phyloP scores from a whole-genome alignment of 2,888 invertebrate genomes.

The Temnothorax rugatulus region DNA sequence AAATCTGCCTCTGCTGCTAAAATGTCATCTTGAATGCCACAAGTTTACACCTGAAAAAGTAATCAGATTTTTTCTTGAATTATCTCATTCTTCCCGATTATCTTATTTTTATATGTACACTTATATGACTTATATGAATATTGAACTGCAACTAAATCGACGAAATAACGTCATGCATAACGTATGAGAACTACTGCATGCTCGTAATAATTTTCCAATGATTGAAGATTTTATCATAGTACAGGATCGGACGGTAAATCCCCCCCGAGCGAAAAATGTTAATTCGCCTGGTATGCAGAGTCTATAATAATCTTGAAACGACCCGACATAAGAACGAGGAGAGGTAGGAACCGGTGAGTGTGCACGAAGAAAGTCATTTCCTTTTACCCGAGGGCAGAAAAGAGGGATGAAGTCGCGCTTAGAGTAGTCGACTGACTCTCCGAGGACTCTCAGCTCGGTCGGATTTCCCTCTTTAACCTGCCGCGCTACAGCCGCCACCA shows the following conservation, averaged over 20 bases:
- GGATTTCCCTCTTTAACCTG: slow-evolving; percentile 49
- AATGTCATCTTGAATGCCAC: background rate
- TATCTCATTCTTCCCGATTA: background rate
- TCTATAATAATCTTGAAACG: slow-evolving; percentile 51
- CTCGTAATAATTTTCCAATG: background rate
- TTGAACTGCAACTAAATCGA: background rate
- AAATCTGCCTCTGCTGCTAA: background rate
- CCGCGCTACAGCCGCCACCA: slow-evolving; percentile 45
- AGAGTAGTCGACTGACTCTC: slow-evolving; percentile 40
- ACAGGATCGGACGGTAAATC: background rate
- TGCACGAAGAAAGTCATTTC: slow-evolving; percentile 46
- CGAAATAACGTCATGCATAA: background rate
- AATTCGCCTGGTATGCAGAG: slow-evolving; percentile 34
- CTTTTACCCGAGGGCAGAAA: slow-evolving; percentile 50
- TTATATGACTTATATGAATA: background rate
- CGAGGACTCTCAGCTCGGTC: slow-evolving; percentile 9
- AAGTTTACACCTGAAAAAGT: background rate
- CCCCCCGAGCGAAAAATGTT: slow-evolving; percentile 7
- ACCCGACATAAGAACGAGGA: slow-evolving; percentile 48
- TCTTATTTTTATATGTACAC: too few relatives aligned
- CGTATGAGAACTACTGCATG: background rate
- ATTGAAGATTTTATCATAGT: slow-evolving; percentile 2
- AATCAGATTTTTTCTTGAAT: background rate
- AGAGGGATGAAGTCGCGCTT: slow-evolving; percentile 58
- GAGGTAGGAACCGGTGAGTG: background rate